These are phyloP conservation scores for Molossus molossus DNA, from an alignment of 2,797 vertebrate genomes.

Conservation along the genomic window DNA sequence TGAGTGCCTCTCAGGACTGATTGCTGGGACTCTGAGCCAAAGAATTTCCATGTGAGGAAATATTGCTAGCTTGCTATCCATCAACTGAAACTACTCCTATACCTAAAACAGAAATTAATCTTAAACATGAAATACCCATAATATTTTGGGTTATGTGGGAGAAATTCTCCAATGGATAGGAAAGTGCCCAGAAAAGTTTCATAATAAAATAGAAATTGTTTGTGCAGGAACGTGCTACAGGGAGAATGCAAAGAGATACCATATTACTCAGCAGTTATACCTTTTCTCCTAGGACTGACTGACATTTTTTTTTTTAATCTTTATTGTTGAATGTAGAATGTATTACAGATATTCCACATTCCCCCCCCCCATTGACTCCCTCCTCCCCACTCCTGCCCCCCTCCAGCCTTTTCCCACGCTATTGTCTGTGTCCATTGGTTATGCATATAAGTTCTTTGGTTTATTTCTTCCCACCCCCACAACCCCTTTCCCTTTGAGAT, in stretches of 20 bases:
- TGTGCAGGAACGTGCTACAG: background rate
- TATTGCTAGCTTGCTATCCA: background rate
- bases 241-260: background rate
- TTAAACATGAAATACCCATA: background rate
- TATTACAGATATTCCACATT: too few species aligned
- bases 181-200: background rate
- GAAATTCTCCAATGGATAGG: background rate
- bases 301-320: too few species aligned
- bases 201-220: background rate
- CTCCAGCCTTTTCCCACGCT: too few species aligned
- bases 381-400: too few species aligned
- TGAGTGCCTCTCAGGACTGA: background rate
- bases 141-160: background rate
- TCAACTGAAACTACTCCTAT: background rate
- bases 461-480: too few species aligned
- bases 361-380: too few species aligned
- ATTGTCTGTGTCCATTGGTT: too few species aligned
- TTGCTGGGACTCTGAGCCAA: background rate
- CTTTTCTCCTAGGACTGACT: background rate
- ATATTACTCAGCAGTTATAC: background rate
- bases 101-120: conserved; percentile 27
- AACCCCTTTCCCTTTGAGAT: too few species aligned
- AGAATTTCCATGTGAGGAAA: background rate
- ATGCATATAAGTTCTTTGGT: too few species aligned
- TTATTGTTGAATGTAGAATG: too few species aligned